Base-by-base conservation (phyloP, 1,140 invertebrate species). In the Microplitis demolitor region DNA sequence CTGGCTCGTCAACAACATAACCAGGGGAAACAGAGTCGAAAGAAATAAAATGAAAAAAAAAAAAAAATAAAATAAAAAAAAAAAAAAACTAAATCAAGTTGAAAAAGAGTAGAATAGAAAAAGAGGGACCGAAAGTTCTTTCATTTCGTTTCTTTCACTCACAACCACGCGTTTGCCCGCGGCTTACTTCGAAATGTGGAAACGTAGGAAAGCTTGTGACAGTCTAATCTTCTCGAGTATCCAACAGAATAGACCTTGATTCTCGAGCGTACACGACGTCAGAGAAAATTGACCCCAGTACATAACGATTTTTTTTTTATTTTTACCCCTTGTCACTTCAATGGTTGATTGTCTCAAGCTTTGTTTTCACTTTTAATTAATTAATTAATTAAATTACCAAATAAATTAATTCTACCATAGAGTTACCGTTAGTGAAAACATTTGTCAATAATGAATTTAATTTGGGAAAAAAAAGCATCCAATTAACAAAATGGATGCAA, bases 221-320 rank as follows among this genome's bases (percentile, higher is more conserved):
- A 81, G 80, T 84, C 83, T 85, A 85, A 87, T 87, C 84, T 85
- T 80, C 76, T 85, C 83, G 76, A 85, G 84, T 81, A 78, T 78
- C 45, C 50, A 60, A 74, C 72, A 84, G 84, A 85, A 85, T 85
- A 80, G 84, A 69, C 68, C 66, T 53, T 67, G 66, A 67, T 67
- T 67, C 66, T 67, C 24, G 14, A 67, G 66, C 66, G 34, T 45
- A 62, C 34, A 34, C 33, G 11, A 58, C 11, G 14, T 54, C 16
- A 67, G 50, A 14, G 24, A 67, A 53, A 67, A 54, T 67, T 53
- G 50, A 53, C 66, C 66, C 50, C 24, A n/a, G 24, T 45, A 45
- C 45, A 45, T 64, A 45, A 3, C n/a, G 8, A n/a, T n/a, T 37
- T 37, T 66, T 39, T 51, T 66, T 31, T 24, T 58, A 31, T 24